Evolutionary conservation across 2,113 vertebrate species (phyloP).

Genomic region (Strigops habroptila): DNA sequence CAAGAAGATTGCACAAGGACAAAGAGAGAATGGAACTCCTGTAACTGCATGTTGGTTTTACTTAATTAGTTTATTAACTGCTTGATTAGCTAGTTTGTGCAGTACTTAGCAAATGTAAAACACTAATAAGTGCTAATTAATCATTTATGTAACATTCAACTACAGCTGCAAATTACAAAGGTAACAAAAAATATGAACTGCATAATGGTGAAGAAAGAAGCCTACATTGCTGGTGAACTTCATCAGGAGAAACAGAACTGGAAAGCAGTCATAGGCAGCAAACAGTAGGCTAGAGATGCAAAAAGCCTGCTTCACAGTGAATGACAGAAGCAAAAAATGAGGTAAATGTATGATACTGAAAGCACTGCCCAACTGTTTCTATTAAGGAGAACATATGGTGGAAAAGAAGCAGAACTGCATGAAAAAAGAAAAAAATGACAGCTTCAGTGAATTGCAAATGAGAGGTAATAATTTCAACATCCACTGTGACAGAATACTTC

Average conservation of each 20-base stretch:
- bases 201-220: neutral
- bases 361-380: neutral
- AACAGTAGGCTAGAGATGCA: neutral
- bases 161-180: neutral
- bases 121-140: constrained; percentile 34
- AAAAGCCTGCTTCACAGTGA: neutral
- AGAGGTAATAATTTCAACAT: constrained; percentile 6
- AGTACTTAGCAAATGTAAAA: neutral
- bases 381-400: neutral
- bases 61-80: constrained; percentile 36
- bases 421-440: neutral
- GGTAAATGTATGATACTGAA: neutral
- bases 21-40: neutral
- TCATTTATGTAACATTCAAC: neutral
- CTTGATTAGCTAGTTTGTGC: constrained; percentile 5
- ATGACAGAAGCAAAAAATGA: neutral
- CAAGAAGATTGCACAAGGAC: neutral
- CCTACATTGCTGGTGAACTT: neutral
- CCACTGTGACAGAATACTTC: neutral
- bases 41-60: neutral
- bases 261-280: neutral
- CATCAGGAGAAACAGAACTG: neutral
- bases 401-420: neutral
- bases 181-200: neutral
- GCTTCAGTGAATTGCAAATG: neutral